Conservation (phyloP, 2,113 vertebrate genomes). For the Osmerus eperlanus region DNA sequence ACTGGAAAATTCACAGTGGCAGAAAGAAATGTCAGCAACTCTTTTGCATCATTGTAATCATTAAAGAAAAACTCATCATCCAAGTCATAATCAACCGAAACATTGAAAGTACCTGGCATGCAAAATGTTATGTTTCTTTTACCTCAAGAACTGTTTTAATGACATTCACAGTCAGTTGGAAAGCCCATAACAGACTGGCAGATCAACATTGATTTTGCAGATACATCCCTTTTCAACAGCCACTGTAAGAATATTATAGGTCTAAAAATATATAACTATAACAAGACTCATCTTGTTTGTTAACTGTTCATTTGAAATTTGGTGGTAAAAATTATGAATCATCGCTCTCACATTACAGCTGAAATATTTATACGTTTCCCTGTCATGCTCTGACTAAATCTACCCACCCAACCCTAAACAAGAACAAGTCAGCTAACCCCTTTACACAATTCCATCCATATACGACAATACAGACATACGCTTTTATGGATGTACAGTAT, state of each 20-base stretch:
- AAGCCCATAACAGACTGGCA: not conserved
- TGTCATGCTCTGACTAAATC: slow-evolving; percentile 21
- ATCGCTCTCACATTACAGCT: slow-evolving; percentile 22
- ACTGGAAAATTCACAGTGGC: no score
- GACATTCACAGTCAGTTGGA: slow-evolving; percentile 2
- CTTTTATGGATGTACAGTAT: not conserved
- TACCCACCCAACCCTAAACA: no score
- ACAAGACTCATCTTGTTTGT: not conserved
- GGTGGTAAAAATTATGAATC: slow-evolving; percentile 17
- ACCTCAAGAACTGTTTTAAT: not conserved
- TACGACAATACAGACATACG: not conserved
- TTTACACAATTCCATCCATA: not conserved
- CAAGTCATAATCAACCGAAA: not conserved
- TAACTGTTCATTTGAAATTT: not conserved
- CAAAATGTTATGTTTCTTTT: not conserved
- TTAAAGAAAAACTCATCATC: no score
- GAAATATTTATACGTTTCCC: slow-evolving; percentile 31
- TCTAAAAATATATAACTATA: not conserved
- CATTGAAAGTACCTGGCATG: not conserved
- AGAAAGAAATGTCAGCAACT: no score
- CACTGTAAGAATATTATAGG: not conserved
- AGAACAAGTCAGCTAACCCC: no score
- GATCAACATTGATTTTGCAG: not conserved
- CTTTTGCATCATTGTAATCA: no score
- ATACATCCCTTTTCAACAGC: slow-evolving; percentile 8